Evolutionary conservation across 35 echinoderm and acorn worm species (phyloP).

Genomic region (Patiria miniata): DNA sequence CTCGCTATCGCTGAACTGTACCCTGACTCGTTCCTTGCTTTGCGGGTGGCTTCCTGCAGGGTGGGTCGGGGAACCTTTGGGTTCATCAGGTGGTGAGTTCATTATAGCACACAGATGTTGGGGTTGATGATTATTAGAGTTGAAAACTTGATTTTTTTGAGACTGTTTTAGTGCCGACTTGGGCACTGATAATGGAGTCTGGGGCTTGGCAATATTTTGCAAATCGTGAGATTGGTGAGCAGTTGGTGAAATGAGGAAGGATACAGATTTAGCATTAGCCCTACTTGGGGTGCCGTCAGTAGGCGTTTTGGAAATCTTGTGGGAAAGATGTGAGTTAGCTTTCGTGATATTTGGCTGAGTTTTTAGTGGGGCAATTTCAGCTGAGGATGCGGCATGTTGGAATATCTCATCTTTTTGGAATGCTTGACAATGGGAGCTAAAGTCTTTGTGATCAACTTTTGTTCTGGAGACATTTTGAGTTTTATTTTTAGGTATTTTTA

Average conservation of each 20-base stretch:
- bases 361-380: too few relatives aligned
- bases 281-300: background rate
- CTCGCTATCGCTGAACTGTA: slow-evolving; percentile 60
- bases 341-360: background rate
- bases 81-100: background rate
- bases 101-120: slow-evolving; percentile 8
- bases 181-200: too few relatives aligned
- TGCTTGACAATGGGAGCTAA: too few relatives aligned
- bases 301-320: background rate
- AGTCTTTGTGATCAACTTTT: too few relatives aligned
- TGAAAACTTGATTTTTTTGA: background rate
- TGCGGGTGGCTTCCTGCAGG: slow-evolving; percentile 33
- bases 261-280: background rate
- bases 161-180: background rate
- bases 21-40: slow-evolving; percentile 44
- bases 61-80: slow-evolving; percentile 57
- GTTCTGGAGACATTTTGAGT: too few relatives aligned
- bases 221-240: background rate
- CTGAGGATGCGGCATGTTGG: too few relatives aligned
- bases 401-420: too few relatives aligned
- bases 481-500: too few relatives aligned
- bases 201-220: too few relatives aligned
- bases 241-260: background rate
- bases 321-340: background rate
- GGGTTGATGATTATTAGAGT: background rate